Evolutionary conservation across 2,113 vertebrate genomes (phyloP), one percentile per base, ranked within the genome.

Genomic region (Cranoglanis bouderius): DNA sequence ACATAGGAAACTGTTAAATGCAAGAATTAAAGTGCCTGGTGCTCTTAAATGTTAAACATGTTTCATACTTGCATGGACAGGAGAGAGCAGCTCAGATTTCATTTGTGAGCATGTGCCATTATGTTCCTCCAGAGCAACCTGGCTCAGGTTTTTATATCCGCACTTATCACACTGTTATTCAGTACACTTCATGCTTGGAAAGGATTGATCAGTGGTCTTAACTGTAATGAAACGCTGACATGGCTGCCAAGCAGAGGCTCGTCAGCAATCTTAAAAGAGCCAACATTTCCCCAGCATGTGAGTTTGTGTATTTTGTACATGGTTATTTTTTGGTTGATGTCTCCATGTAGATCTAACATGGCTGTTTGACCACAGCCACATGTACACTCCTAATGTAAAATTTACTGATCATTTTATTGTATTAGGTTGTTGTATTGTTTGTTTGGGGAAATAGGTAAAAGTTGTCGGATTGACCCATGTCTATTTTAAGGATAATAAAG

Each of bases 301-400:
- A 38, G 32, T 43, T 78, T 70, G 85, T 85, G 74, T 78, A 61
- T 51, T 70, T 72, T 70, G 32, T 70, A 75, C 49, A 24, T 81
- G 55, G 75, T 65, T 65, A 12, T 81, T 70, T 85, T 85, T 59
- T 24, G n/a, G 3, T 51, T 32, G 29, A n/a, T 80, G 51, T 81
- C 51, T 32, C 9, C 2, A 38, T 82, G 80, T 81, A 81, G 32
- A 82, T 80, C 26, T 85, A 32, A 38, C 35, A 63, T 16, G 35
- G 72, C 78, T 80, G 84, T 70, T 74, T 82, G 59, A 89, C 49
- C 88, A 59, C 82, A 88, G n/a, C 63, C 81, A 74, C 85, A 40
- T 92, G 77, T 89, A 89, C 84, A 86, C 81, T 85, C 53, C 84
- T 85, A 63, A 88, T 91, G 90, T 90, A 89, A 82, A 74, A 59